These are phyloP conservation scores for Netelia fuscicornis DNA, from an alignment of 2,888 invertebrate genomes.

Conservation along the genomic window DNA sequence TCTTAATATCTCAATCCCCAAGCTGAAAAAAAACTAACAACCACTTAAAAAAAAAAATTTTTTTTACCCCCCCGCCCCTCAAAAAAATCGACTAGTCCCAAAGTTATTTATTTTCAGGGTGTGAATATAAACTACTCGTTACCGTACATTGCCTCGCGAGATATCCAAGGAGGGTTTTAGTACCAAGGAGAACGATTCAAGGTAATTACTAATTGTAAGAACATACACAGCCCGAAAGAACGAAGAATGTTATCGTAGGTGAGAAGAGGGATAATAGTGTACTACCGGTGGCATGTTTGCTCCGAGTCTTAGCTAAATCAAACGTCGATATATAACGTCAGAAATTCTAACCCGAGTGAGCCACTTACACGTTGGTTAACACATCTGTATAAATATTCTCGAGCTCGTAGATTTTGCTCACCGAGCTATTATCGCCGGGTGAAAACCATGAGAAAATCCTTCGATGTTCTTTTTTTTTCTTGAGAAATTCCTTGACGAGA, in stretches of 20 bases:
- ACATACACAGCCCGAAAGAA: not conserved
- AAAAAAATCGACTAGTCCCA: not conserved
- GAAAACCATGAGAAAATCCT: conserved; percentile 62
- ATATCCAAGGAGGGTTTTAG: not conserved
- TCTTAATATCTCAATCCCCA: conserved; percentile 15
- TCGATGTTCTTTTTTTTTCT: conserved; percentile 1
- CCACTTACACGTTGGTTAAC: not conserved
- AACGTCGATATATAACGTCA: conserved; percentile 19
- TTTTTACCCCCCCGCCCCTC: not conserved
- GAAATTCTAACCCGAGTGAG: conserved; percentile 16
- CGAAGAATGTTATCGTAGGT: not conserved
- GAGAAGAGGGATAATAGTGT: conserved; percentile 1
- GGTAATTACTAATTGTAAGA: conserved; percentile 15
- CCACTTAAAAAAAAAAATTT: not conserved
- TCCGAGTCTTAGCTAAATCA: conserved; percentile 11
- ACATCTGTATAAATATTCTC: not conserved
- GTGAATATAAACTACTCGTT: conserved; percentile 10
- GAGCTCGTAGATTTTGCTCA: not conserved
- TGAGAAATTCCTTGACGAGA: conserved; percentile 38
- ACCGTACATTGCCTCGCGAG: not conserved
- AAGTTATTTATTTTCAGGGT: conserved; percentile 14
- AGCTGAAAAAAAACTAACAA: conserved; percentile 6
- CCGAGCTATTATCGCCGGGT: conserved; percentile 13
- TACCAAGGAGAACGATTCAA: not conserved
- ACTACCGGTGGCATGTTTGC: not conserved